Conservation (phyloP, 2,113 vertebrate genomes). For the Penelope pileata region DNA sequence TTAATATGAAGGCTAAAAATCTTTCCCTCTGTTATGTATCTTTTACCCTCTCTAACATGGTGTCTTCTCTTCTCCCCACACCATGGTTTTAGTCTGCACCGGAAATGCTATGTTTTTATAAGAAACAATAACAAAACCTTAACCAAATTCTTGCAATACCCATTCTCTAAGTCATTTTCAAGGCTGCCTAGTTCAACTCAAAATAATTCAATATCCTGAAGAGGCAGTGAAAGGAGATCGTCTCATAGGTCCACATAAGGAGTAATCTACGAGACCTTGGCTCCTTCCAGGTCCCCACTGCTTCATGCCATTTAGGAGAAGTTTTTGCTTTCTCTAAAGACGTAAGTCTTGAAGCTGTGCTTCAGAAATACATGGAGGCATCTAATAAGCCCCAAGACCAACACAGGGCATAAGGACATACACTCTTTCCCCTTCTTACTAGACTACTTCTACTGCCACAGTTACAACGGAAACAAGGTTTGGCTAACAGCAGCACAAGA, state of each 20-base stretch:
- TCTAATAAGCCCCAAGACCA: neutral
- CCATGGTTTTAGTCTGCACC: neutral
- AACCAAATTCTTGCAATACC: neutral
- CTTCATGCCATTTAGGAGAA: neutral
- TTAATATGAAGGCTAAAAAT: neutral
- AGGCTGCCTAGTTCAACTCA: neutral
- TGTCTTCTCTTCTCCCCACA: neutral
- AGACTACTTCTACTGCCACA: neutral
- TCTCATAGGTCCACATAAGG: neutral
- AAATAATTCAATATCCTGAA: neutral
- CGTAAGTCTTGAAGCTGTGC: no score
- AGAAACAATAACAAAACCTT: neutral
- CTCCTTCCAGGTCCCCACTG: neutral
- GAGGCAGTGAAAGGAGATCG: neutral
- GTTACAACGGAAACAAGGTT: slow-evolving; percentile 18
- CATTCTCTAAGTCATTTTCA: neutral
- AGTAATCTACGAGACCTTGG: neutral
- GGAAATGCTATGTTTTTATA: neutral
- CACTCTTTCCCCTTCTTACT: neutral
- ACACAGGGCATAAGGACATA: neutral
- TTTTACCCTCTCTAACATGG: neutral
- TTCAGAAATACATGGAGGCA: neutral
- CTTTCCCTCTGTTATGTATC: neutral
- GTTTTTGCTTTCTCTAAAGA: neutral
- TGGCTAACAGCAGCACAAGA: neutral